These are phyloP conservation scores for Notarius lentiginosus DNA, from an alignment of 2,113 vertebrate genomes.

Conservation along the genomic window DNA sequence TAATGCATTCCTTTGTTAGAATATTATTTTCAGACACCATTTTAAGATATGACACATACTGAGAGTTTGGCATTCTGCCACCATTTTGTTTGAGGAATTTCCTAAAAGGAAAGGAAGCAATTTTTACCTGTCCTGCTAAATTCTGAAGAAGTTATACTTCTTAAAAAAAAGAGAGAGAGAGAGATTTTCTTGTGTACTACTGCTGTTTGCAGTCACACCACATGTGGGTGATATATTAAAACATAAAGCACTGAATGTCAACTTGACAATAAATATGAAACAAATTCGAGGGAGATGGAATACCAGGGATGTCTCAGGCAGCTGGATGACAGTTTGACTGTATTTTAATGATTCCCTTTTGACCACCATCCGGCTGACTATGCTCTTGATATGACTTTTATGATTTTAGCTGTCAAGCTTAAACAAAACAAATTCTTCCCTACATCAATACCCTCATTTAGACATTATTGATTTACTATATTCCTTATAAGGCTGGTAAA, in stretches of 20 bases:
- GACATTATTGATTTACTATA: conserved; percentile 16
- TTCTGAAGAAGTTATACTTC: conserved; percentile 91
- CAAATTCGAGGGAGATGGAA: conserved; percentile 60
- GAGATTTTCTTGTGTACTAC: conserved; percentile 53
- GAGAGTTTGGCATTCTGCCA: conserved; percentile 57
- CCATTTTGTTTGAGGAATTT: conserved; percentile 77
- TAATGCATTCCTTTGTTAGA: conserved; percentile 76
- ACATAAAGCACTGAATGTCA: conserved; percentile 78
- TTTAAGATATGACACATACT: conserved; percentile 77
- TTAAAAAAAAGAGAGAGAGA: conserved; percentile 66
- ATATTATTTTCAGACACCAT: conserved; percentile 77
- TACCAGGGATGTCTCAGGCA: conserved; percentile 63
- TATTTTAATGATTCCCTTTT: conserved; percentile 52
- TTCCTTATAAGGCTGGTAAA: conserved; percentile 12
- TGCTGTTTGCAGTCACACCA: conserved; percentile 42
- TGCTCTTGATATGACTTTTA: conserved; percentile 14
- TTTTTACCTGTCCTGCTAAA: conserved; percentile 88
- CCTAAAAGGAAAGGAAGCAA: conserved; percentile 80
- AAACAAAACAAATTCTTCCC: background rate
- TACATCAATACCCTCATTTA: conserved; percentile 12
- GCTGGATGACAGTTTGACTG: conserved; percentile 61
- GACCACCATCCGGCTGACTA: conserved; percentile 31
- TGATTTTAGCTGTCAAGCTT: conserved; percentile 26
- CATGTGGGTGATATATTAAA: conserved; percentile 60
- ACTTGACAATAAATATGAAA: conserved; percentile 70